Percentiles rank a stretch among this genome's conserved stretches.
phyloP scores from a whole-genome alignment of 1,140 invertebrate genomes.

The Drosophila bifasciata region DNA sequence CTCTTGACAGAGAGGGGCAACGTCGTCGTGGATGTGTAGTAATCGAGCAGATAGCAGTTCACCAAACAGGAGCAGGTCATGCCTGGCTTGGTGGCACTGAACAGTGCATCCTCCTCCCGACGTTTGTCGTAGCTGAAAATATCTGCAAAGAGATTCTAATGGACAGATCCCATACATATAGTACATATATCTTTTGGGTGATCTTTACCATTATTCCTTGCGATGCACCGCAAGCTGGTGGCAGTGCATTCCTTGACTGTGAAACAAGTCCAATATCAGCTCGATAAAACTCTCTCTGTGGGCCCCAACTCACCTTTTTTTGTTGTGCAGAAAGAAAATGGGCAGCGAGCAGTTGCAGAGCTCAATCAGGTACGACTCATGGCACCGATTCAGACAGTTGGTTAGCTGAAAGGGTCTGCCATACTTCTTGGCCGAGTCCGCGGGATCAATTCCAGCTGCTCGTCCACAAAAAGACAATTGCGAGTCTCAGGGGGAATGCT shows the following conservation, averaged over 20 bases:
- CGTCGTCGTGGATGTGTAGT: constrained; percentile 68
- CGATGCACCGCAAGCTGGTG: constrained; percentile 57
- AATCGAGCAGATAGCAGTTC: constrained; percentile 68
- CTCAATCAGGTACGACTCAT: constrained; percentile 67
- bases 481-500: constrained; percentile 47
- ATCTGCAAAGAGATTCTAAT: no score
- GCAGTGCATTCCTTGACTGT: constrained; percentile 60
- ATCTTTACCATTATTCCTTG: constrained; percentile 65
- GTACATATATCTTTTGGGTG: no score
- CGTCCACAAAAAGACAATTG: constrained; percentile 64
- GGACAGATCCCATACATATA: no score
- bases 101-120: constrained; percentile 65
- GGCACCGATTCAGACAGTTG: constrained; percentile 69
- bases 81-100: constrained; percentile 69
- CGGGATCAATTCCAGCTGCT: constrained; percentile 50
- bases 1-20: constrained; percentile 44
- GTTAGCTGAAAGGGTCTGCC: constrained; percentile 40
- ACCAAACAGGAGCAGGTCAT: constrained; percentile 75
- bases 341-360: constrained; percentile 73
- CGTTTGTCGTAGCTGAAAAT: constrained; percentile 78
- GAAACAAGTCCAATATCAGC: not conserved
- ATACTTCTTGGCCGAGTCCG: constrained; percentile 35
- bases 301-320: constrained; percentile 39
- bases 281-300: not conserved
- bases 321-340: constrained; percentile 62